These are phyloP conservation scores for Barnardius zonarius DNA, from an alignment of 2,113 vertebrate species.

Conservation along the genomic window DNA sequence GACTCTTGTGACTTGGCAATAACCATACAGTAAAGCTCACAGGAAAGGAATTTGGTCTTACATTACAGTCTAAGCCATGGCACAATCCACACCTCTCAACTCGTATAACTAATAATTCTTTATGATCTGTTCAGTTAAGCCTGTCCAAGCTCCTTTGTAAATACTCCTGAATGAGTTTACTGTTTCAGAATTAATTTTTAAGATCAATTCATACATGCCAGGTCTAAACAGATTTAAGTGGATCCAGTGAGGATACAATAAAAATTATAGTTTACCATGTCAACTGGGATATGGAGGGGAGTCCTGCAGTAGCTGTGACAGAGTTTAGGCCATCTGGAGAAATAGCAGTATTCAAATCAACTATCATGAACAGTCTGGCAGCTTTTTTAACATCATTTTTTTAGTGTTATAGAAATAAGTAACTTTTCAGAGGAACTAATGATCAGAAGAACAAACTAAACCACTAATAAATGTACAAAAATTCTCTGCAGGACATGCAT, in stretches of 20 bases:
- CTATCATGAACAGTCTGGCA: background rate
- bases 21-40: background rate
- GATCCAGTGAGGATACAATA: background rate
- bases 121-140: background rate
- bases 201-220: background rate
- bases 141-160: background rate
- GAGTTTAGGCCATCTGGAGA: background rate
- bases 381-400: background rate
- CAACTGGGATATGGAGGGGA: background rate
- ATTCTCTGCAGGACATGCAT: background rate
- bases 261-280: background rate
- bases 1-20: background rate
- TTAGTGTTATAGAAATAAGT: background rate
- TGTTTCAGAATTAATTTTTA: background rate
- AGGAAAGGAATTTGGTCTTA: background rate
- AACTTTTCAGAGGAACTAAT: background rate
- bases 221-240: background rate
- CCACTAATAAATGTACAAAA: background rate
- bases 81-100: background rate
- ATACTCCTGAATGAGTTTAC: background rate
- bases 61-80: background rate
- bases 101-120: background rate
- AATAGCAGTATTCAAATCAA: background rate
- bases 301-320: background rate
- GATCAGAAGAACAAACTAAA: background rate